A percentile compares a stretch with the other conserved stretches of the same genome.
Conservation (phyloP, 2,113 vertebrate species). For the Heptranchias perlo region DNA sequence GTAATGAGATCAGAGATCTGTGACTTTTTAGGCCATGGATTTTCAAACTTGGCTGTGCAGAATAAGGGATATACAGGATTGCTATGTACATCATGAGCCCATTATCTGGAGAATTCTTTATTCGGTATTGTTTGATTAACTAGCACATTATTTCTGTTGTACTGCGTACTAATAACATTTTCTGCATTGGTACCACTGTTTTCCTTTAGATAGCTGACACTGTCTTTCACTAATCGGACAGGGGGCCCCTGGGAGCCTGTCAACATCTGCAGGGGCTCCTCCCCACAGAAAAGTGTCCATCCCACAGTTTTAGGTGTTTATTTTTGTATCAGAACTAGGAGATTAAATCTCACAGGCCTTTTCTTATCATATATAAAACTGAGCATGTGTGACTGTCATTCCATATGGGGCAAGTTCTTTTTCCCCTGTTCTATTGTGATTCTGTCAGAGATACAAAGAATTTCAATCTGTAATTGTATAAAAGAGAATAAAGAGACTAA, state of each 20-base stretch:
- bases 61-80: neutral
- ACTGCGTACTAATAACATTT: neutral
- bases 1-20: no score
- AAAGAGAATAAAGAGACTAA: neutral
- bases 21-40: neutral
- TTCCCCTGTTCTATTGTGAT: neutral
- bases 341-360: neutral
- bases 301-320: neutral
- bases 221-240: neutral
- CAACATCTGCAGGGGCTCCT: neutral
- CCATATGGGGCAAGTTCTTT: neutral
- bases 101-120: neutral
- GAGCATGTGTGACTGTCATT: neutral
- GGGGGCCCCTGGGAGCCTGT: neutral
- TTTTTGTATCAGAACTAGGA: neutral
- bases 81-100: neutral
- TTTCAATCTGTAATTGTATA: neutral
- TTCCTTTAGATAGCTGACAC: neutral
- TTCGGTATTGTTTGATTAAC: neutral
- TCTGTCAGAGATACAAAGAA: neutral
- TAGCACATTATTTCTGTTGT: neutral
- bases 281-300: neutral
- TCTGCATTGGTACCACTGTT: neutral
- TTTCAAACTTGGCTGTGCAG: neutral
- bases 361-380: neutral